Percentiles rank a stretch among this genome's conserved stretches.
phyloP scores from a whole-genome alignment of 2,113 vertebrate species.

The Oryzias curvinotus region DNA sequence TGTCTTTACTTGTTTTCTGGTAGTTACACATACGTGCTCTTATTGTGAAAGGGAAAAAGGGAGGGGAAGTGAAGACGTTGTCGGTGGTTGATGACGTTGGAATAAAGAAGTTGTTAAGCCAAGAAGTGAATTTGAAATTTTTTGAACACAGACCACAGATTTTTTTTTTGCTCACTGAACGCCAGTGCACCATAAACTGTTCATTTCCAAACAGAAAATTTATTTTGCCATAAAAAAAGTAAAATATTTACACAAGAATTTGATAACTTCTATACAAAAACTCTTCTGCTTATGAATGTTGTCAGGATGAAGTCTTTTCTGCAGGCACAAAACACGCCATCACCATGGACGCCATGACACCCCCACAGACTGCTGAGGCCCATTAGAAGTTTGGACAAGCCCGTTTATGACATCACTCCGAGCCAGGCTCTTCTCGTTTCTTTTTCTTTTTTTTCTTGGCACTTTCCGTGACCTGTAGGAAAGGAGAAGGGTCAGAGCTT shows the following conservation, averaged over 20 bases:
- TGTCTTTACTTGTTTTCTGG: too few species aligned
- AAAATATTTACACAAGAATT: neutral
- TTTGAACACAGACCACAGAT: too few species aligned
- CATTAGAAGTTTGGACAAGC: too few species aligned
- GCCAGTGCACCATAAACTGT: too few species aligned
- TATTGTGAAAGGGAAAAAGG: too few species aligned
- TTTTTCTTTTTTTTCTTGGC: neutral
- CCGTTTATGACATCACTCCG: neutral
- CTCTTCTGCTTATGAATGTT: neutral
- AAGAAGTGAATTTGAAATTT: too few species aligned
- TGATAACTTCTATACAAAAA: neutral
- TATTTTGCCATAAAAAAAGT: constrained; percentile 1
- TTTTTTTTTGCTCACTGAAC: too few species aligned
- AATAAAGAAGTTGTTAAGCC: too few species aligned
- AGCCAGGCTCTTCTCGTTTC: neutral
- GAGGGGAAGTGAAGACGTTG: too few species aligned
- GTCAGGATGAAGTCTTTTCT: neutral
- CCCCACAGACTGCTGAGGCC: neutral
- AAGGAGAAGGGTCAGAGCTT: neutral
- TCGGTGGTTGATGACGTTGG: too few species aligned
- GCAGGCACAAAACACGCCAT: neutral
- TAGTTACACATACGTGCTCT: too few species aligned
- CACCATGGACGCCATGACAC: neutral
- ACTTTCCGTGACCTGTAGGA: neutral
- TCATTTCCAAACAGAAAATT: neutral